Evolutionary conservation across 2,888 invertebrate species (phyloP).

Genomic region (Nomada goodeniana): DNA sequence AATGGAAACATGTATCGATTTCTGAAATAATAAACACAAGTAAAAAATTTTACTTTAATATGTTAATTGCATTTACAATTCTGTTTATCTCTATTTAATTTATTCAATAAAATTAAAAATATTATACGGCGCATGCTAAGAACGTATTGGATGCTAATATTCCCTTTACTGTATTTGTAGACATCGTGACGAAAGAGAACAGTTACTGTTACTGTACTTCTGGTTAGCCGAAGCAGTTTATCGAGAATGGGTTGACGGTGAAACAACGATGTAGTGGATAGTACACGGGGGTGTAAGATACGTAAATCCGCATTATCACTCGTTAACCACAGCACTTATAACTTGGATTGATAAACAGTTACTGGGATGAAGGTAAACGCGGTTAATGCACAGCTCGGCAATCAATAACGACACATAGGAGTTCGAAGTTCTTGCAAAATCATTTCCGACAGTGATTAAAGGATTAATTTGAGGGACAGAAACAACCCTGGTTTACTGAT

Average conservation of each 20-base stretch:
- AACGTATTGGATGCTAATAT: too few relatives aligned
- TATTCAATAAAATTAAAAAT: too few relatives aligned
- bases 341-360: conserved; percentile 51
- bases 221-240: conserved; percentile 7
- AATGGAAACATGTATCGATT: too few relatives aligned
- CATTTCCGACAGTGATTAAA: conserved; percentile 29
- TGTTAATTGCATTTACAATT: too few relatives aligned
- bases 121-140: too few relatives aligned
- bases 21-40: too few relatives aligned
- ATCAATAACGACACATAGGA: conserved; percentile 3
- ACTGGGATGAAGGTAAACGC: conserved; percentile 8
- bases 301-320: conserved; percentile 63
- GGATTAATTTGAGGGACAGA: conserved; percentile 11
- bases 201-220: too few relatives aligned
- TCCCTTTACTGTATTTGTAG: too few relatives aligned
- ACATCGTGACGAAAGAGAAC: too few relatives aligned
- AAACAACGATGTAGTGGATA: conserved; percentile 36
- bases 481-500: neutral
- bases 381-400: conserved; percentile 9
- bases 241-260: conserved; percentile 40
- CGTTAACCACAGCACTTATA: conserved; percentile 20
- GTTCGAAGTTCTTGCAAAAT: conserved; percentile 24
- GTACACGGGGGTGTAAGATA: conserved; percentile 4
- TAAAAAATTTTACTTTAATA: too few relatives aligned
- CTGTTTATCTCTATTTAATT: too few relatives aligned